Evolutionary conservation across 1,140 invertebrate species (phyloP).

Genomic region (Anadara kagoshimensis): DNA sequence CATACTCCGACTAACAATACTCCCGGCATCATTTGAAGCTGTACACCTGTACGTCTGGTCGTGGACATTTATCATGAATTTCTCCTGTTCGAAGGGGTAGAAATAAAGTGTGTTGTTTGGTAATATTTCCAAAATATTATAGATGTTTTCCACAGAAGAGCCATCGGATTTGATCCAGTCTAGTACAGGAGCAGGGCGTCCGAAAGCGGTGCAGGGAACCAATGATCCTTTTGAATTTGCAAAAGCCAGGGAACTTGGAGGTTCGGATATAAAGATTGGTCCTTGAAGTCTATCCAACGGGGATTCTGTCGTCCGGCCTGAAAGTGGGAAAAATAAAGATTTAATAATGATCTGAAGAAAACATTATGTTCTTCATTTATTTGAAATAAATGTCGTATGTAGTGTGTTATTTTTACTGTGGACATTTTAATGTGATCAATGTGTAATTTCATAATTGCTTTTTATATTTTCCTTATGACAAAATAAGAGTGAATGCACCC

Average conservation of each 20-base stretch:
- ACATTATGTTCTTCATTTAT: too few species aligned
- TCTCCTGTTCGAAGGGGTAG: constrained; percentile 92
- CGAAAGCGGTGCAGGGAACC: constrained; percentile 93
- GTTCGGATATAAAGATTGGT: constrained; percentile 93
- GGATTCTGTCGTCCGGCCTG: constrained; percentile 49
- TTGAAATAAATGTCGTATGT: too few species aligned
- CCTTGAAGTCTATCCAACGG: constrained; percentile 74
- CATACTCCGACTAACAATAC: constrained; percentile 92
- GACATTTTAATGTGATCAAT: too few species aligned
- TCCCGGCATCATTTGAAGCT: constrained; percentile 90
- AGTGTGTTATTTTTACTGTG: too few species aligned
- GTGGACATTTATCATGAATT: constrained; percentile 94
- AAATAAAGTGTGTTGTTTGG: constrained; percentile 94
- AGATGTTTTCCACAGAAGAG: constrained; percentile 89
- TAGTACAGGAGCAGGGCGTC: constrained; percentile 91
- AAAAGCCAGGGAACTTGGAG: constrained; percentile 92
- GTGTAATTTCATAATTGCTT: too few species aligned
- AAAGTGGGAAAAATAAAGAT: constrained; percentile 26
- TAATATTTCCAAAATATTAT: constrained; percentile 85
- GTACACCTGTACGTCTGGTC: constrained; percentile 94
- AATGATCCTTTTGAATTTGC: constrained; percentile 94
- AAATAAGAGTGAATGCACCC: too few species aligned
- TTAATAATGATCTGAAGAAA: too few species aligned
- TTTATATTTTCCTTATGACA: too few species aligned
- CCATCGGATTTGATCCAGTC: constrained; percentile 94